phyloP scores from a whole-genome alignment of 2,888 invertebrate genomes.

The Pardosa pseudoannulata region DNA sequence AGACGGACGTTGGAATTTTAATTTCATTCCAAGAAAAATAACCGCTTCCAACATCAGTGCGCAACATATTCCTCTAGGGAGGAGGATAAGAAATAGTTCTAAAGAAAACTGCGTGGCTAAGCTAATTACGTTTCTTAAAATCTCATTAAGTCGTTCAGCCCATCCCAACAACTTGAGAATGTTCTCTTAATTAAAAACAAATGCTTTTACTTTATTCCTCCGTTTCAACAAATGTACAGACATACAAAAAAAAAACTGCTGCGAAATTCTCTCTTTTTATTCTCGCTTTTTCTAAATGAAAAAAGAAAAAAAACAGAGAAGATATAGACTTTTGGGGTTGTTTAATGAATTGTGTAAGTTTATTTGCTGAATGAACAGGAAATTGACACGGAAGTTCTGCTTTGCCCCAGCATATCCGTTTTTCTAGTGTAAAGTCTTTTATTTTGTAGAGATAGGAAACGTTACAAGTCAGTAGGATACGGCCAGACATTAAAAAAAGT shows the following conservation, averaged over 20 bases:
- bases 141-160: not conserved
- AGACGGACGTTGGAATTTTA: no score
- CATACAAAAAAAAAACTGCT: not conserved
- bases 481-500: no score
- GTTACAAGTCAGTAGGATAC: no score
- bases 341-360: not conserved
- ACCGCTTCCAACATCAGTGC: no score
- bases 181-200: conserved; percentile 2
- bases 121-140: conserved; percentile 9
- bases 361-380: not conserved
- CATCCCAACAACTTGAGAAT: not conserved
- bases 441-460: not conserved
- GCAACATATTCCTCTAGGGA: no score
- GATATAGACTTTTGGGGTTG: not conserved
- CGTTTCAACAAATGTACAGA: not conserved
- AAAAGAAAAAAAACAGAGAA: no score
- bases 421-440: not conserved
- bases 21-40: no score
- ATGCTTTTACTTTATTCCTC: not conserved
- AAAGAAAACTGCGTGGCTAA: not conserved
- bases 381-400: not conserved
- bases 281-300: not conserved
- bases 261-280: not conserved
- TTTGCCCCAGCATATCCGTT: not conserved
- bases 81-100: no score